Percentiles rank a stretch among this genome's conserved stretches.
phyloP scores from a whole-genome alignment of 2,113 vertebrate species.

The Callipepla squamata region DNA sequence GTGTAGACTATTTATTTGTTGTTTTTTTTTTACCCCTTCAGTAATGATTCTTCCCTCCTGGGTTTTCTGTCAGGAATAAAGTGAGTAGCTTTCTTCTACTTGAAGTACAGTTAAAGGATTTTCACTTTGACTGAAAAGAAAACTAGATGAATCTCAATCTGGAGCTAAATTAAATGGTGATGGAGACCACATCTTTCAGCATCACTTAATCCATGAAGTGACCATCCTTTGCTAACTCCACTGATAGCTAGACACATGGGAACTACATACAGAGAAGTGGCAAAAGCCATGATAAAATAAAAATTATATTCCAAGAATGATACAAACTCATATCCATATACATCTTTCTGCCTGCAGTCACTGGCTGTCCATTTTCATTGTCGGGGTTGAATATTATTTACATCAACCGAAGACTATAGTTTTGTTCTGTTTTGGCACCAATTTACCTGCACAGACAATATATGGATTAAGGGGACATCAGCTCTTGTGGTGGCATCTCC shows the following conservation, averaged over 20 bases:
- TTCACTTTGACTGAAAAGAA: constrained; percentile 7
- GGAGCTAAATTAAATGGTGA: neutral
- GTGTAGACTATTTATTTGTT: neutral
- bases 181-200: neutral
- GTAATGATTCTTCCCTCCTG: constrained; percentile 51
- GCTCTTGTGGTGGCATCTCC: neutral
- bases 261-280: neutral
- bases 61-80: constrained; percentile 59
- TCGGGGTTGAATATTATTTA: neutral
- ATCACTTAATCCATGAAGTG: neutral
- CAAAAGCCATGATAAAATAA: neutral
- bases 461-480: neutral
- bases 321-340: neutral
- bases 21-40: constrained; percentile 22
- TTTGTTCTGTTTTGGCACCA: neutral
- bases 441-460: rapidly evolving
- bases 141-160: neutral
- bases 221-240: neutral
- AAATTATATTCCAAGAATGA: neutral
- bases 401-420: neutral
- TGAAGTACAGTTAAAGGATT: neutral
- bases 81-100: neutral
- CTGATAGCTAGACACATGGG: neutral
- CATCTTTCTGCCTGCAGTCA: neutral
- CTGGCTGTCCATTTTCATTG: neutral